These are phyloP conservation scores for Campoletis sonorensis DNA, from an alignment of 1,140 invertebrate genomes.

Conservation along the genomic window DNA sequence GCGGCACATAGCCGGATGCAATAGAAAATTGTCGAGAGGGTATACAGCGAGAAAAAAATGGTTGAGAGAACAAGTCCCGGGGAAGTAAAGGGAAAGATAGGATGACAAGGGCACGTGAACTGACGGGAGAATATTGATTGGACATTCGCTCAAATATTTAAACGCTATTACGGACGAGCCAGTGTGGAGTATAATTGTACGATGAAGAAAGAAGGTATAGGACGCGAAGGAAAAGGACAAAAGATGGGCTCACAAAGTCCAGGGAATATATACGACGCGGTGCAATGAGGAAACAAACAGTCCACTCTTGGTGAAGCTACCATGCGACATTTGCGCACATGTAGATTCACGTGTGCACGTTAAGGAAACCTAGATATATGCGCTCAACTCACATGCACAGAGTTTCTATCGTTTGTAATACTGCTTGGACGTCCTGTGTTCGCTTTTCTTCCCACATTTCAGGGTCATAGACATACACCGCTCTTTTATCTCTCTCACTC, in stretches of 20 bases:
- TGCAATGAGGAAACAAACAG: background rate
- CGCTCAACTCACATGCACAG: background rate
- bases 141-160: conserved; percentile 72
- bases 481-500: too few relatives aligned
- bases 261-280: conserved; percentile 11
- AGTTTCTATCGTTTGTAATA: background rate
- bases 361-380: background rate
- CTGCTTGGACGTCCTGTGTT: background rate
- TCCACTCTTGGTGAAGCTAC: background rate
- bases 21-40: conserved; percentile 26
- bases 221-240: background rate
- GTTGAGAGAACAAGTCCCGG: conserved; percentile 47
- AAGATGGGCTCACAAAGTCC: background rate
- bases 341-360: background rate
- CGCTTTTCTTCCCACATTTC: conserved; percentile 15
- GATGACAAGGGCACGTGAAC: conserved; percentile 50
- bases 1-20: conserved; percentile 39
- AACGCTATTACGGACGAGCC: conserved; percentile 64
- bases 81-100: conserved; percentile 38
- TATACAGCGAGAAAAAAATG: conserved; percentile 14
- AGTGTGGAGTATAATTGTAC: conserved; percentile 37
- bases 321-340: background rate
- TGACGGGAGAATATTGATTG: conserved; percentile 67
- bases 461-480: background rate
- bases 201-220: conserved; percentile 22